phyloP scores from a whole-genome alignment of 2,797 vertebrate genomes.

The Poecilia wingei region DNA sequence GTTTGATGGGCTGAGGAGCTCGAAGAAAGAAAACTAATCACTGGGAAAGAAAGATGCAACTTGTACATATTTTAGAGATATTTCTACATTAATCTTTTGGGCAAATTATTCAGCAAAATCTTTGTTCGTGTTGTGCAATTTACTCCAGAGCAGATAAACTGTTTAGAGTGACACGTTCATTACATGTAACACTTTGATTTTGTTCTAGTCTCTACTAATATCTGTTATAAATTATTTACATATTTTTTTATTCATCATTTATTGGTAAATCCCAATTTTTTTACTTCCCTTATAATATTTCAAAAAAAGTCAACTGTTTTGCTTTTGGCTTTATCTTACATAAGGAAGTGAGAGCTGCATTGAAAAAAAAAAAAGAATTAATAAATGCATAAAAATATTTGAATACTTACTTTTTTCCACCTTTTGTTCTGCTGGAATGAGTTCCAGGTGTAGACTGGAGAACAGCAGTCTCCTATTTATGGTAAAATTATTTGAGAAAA shows the following conservation, averaged over 20 bases:
- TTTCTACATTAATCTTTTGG: neutral
- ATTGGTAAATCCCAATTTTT: neutral
- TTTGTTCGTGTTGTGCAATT: slow-evolving; percentile 4
- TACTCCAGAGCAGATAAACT: slow-evolving; percentile 6
- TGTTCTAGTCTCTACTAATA: neutral
- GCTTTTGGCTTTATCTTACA: neutral
- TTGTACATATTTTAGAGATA: neutral
- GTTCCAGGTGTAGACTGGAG: neutral
- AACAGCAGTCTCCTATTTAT: neutral
- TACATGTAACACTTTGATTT: slow-evolving; percentile 4
- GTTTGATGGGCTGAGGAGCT: slow-evolving; percentile 71
- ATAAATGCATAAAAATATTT: neutral
- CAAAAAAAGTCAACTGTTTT: neutral
- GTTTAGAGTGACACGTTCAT: slow-evolving; percentile 6
- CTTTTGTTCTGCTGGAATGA: neutral
- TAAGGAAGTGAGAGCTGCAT: neutral
- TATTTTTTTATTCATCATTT: neutral
- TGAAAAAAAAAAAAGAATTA: neutral
- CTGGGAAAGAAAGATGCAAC: neutral
- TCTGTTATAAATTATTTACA: neutral
- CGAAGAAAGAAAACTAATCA: slow-evolving; percentile 51
- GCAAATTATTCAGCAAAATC: slow-evolving; percentile 37
- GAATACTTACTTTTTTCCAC: neutral
- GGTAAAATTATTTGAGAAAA: neutral
- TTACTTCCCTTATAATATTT: neutral